A percentile compares a stretch with the other conserved stretches of the same genome.
Conservation (phyloP, 2,797 vertebrate species). For the Aselliscus stoliczkanus region DNA sequence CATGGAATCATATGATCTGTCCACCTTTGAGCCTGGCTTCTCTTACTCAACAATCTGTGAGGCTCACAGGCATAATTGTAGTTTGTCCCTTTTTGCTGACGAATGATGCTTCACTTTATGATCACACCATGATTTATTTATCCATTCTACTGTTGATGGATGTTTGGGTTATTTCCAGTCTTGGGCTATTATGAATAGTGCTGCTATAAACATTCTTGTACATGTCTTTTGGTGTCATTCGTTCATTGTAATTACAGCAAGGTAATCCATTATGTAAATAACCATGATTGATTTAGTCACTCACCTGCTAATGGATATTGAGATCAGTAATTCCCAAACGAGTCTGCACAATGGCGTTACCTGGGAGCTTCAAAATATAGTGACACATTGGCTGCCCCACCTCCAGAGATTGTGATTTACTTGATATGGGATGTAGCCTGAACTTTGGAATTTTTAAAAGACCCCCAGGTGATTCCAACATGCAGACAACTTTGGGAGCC, state of each 20-base stretch:
- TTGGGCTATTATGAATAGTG: background rate
- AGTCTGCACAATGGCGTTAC: background rate
- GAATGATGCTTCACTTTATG: background rate
- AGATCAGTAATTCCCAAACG: background rate
- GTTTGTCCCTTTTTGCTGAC: background rate
- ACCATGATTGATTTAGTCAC: background rate
- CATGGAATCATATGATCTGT: background rate
- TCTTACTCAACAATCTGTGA: background rate
- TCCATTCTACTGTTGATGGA: background rate
- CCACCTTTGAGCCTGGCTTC: background rate
- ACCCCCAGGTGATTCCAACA: background rate
- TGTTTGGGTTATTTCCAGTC: background rate
- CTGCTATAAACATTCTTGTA: background rate
- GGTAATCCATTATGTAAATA: background rate
- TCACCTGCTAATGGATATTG: background rate
- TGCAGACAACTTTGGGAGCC: background rate
- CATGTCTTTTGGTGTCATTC: background rate
- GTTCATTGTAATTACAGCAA: background rate
- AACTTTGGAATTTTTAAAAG: background rate
- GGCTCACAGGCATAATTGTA: background rate
- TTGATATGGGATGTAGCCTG: background rate
- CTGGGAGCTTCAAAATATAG: background rate
- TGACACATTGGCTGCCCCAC: background rate
- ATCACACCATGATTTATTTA: background rate
- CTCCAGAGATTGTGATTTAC: background rate